These are phyloP conservation scores for Drosophila kikkawai DNA, from an alignment of 1,140 invertebrate genomes.

Conservation along the genomic window DNA sequence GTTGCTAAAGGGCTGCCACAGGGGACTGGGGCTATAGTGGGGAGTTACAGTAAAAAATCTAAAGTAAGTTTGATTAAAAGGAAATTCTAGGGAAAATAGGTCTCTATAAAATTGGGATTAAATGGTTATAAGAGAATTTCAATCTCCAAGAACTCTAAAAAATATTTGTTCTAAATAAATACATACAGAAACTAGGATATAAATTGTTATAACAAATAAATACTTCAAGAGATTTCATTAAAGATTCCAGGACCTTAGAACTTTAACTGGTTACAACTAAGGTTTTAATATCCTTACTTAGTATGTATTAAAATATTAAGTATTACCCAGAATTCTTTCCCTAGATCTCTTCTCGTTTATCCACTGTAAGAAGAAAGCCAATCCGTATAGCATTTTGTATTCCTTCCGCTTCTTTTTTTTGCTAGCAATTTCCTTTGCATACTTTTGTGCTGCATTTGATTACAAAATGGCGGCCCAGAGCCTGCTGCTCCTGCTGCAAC, in stretches of 20 bases:
- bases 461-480: conserved; percentile 61
- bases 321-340: neutral
- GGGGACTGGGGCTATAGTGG: neutral
- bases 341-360: neutral
- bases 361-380: conserved; percentile 66
- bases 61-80: conserved; percentile 22
- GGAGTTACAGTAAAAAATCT: conserved; percentile 40
- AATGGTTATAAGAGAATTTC: neutral
- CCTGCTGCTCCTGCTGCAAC: conserved; percentile 16
- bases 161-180: neutral
- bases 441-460: conserved; percentile 79
- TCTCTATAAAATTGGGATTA: accelerated
- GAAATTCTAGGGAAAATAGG: neutral
- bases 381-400: conserved; percentile 28
- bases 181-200: no score
- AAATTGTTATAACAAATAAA: no score
- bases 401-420: conserved; percentile 19
- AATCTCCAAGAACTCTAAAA: neutral
- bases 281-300: neutral
- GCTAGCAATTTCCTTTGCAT: conserved; percentile 69
- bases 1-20: conserved; percentile 15
- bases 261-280: no score
- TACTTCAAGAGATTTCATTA: no score
- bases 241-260: no score
- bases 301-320: neutral